A percentile compares a stretch with the other conserved stretches of the same genome.
phyloP scores from a whole-genome alignment of 2,113 vertebrate species.

The Phaetusa simplex region DNA sequence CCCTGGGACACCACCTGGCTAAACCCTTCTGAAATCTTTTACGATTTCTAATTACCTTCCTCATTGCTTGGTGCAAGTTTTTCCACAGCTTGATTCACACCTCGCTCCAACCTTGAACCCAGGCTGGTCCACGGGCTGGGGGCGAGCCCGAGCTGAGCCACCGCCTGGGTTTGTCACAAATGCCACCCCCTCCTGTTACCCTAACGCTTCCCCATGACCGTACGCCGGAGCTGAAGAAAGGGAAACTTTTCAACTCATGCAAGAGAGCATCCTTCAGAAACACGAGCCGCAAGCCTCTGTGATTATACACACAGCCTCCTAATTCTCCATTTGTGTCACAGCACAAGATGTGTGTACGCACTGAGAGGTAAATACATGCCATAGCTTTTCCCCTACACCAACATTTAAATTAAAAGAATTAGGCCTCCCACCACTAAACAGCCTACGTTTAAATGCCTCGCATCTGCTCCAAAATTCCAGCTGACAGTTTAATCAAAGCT shows the following conservation, averaged over 20 bases:
- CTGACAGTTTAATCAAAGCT: slow-evolving; percentile 22
- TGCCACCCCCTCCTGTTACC: not conserved
- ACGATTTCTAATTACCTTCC: not conserved
- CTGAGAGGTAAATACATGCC: not conserved
- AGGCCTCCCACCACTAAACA: not conserved
- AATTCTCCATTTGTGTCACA: not conserved
- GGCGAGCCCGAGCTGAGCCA: not conserved
- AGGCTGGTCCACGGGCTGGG: not conserved
- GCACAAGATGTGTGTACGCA: not conserved
- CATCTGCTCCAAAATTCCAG: not conserved
- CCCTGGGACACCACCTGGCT: not conserved
- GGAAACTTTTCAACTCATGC: not conserved
- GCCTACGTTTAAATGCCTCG: not conserved
- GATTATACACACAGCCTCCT: not conserved
- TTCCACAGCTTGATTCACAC: not conserved
- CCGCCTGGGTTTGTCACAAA: not conserved
- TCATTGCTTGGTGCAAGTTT: not conserved
- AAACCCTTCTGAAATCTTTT: not conserved
- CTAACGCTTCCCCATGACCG: accelerated
- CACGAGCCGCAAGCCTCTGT: not conserved
- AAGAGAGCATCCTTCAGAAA: not conserved
- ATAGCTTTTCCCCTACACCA: not conserved
- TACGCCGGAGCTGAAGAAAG: not conserved
- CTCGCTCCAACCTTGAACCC: not conserved
- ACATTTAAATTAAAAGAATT: not conserved